Evolutionary conservation across 2,888 invertebrate species (phyloP).

Genomic region (Cyrtodaria siliqua): DNA sequence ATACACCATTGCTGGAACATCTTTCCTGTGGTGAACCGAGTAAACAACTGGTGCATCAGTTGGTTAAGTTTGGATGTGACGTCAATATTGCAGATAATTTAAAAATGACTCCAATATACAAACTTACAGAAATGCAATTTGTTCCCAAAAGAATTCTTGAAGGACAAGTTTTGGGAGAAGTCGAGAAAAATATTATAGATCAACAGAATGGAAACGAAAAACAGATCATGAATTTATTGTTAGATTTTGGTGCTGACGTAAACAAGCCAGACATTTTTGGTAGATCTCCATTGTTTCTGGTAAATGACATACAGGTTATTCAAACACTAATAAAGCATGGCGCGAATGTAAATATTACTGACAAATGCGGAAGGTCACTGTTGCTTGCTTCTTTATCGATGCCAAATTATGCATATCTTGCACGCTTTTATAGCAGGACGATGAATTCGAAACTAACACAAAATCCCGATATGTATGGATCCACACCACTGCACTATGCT

Average conservation of each 20-base stretch:
- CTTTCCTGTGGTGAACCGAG: too few species aligned
- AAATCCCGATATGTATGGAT: slow-evolving; percentile 21
- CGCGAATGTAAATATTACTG: slow-evolving; percentile 9
- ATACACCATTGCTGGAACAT: too few species aligned
- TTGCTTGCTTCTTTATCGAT: slow-evolving; percentile 10
- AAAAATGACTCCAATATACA: slow-evolving; percentile 19
- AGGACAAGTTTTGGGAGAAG: too few species aligned
- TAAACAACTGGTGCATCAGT: too few species aligned
- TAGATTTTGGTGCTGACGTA: slow-evolving; percentile 11
- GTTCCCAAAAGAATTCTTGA: too few species aligned
- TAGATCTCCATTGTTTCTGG: slow-evolving; percentile 13
- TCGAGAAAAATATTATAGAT: too few species aligned
- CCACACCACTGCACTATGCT: slow-evolving; percentile 24
- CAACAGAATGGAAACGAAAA: too few species aligned
- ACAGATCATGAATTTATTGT: background rate
- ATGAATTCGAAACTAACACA: slow-evolving; percentile 2
- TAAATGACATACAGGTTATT: slow-evolving; percentile 5
- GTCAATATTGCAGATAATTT: too few species aligned
- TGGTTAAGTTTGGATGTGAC: too few species aligned
- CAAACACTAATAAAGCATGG: slow-evolving; percentile 3
- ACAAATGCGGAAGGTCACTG: slow-evolving; percentile 20
- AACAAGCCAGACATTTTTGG: slow-evolving; percentile 18
- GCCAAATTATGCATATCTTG: slow-evolving; percentile 18
- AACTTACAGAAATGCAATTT: slow-evolving; percentile 8
- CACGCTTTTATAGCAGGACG: slow-evolving; percentile 8